Conservation (phyloP, 1,140 invertebrate species). For the Drosophila gunungcola region DNA sequence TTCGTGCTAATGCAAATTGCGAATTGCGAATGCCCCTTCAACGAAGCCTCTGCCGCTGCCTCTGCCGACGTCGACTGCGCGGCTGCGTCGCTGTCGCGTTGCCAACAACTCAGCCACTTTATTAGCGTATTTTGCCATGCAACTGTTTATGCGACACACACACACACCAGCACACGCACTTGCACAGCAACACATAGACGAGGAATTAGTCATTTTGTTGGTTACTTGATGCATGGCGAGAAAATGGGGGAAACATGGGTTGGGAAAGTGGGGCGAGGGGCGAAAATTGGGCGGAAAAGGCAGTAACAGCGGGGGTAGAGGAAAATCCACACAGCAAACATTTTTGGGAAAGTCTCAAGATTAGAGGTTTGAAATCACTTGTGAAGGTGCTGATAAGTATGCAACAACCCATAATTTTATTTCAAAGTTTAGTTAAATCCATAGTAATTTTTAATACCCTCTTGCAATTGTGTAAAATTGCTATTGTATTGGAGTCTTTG, state of each 20-base stretch:
- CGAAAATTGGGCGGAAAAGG: neutral
- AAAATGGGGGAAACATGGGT: neutral
- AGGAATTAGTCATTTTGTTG: constrained; percentile 82
- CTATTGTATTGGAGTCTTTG: no score
- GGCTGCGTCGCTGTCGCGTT: constrained; percentile 26
- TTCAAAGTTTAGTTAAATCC: no score
- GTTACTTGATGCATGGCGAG: constrained; percentile 74
- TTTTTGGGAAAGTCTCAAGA: no score
- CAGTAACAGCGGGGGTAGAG: neutral
- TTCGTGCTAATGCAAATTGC: constrained; percentile 80
- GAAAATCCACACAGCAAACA: constrained; percentile 5
- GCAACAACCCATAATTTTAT: neutral
- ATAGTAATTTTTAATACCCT: no score
- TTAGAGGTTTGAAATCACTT: no score
- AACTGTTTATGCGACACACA: constrained; percentile 77
- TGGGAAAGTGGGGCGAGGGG: neutral
- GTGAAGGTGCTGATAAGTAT: neutral
- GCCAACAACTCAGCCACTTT: constrained; percentile 75
- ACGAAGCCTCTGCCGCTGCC: constrained; percentile 14
- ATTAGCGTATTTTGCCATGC: constrained; percentile 82
- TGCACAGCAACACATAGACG: constrained; percentile 29
- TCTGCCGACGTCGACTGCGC: constrained; percentile 11
- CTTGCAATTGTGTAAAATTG: no score
- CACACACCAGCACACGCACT: constrained; percentile 28
- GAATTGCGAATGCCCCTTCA: constrained; percentile 50